A percentile compares a stretch with the other conserved stretches of the same genome.
These are phyloP conservation scores for Lateolabrax maculatus DNA, from an alignment of 2,797 vertebrate species.

Conservation along the genomic window DNA sequence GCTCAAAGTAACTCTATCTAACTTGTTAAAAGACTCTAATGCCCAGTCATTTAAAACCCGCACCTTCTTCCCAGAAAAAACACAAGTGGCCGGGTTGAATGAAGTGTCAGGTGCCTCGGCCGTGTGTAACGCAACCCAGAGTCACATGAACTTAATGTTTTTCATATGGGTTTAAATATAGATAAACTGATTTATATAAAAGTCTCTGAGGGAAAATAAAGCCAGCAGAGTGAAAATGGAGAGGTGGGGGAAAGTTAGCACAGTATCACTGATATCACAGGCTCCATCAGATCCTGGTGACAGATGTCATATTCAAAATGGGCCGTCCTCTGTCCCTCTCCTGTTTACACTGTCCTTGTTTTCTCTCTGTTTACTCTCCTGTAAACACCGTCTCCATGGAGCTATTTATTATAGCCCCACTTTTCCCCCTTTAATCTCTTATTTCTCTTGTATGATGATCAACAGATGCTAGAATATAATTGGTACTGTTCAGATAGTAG, in stretches of 20 bases:
- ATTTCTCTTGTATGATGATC: constrained; percentile 3
- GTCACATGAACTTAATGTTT: constrained; percentile 68
- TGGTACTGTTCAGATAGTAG: not conserved
- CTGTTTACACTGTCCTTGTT: constrained; percentile 42
- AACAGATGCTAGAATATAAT: not conserved
- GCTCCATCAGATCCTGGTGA: constrained; percentile 36
- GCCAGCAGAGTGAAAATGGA: constrained; percentile 65
- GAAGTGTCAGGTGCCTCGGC: constrained; percentile 47
- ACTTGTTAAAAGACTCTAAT: constrained; percentile 51
- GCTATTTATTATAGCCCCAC: constrained; percentile 5
- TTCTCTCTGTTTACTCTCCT: constrained; percentile 32
- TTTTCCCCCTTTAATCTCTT: constrained; percentile 27
- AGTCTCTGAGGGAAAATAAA: constrained; percentile 54
- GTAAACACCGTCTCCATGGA: constrained; percentile 54
- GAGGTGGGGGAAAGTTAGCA: constrained; percentile 61
- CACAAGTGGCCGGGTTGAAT: constrained; percentile 44
- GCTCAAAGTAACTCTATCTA: constrained; percentile 55
- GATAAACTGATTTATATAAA: constrained; percentile 69
- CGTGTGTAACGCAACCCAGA: constrained; percentile 58
- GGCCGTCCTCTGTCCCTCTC: constrained; percentile 47
- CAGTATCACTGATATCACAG: constrained; percentile 62
- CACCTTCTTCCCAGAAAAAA: constrained; percentile 56
- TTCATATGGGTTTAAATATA: constrained; percentile 78
- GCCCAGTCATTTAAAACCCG: constrained; percentile 36
- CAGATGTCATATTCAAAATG: constrained; percentile 54